Evolutionary conservation across 2,113 vertebrate genomes (phyloP), one percentile per base, ranked within the genome.

Genomic region (Petroica traversi): DNA sequence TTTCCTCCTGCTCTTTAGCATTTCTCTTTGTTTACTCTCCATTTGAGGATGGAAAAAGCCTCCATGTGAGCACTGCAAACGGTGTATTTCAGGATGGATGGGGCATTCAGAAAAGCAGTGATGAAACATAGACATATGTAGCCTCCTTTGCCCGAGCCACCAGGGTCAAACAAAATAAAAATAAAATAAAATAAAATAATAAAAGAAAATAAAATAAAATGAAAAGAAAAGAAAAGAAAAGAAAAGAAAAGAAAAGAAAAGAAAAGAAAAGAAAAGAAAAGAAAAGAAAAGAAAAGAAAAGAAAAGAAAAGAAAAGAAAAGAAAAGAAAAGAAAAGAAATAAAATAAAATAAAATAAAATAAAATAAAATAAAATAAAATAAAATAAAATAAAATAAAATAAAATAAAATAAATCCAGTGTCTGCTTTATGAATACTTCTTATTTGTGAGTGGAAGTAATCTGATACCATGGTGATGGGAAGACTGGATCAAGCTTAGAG

Each of bases 1-100:
- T 52, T 79, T 89, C 75, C 85, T 68, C 91, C 51, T 73, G 88
- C 66, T 83, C 61, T 90, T 79, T 45, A 66, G 58, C 76, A 92
- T 89, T 88, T 84, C 76, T 68, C 88, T 94, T 94, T 95, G 87
- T 92, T 95, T 91, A 92, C 64, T 93, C 71, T 91, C 92, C 72
- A 74, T 96, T 74, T 88, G 76, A 77, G 62, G n/a, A 48, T 4
- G 58, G 34, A 92, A 92, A 88, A 89, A 85, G 29, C 74, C 85
- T 96, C 78, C 59, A 92, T 77, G 55, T 95, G 58, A 93, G 72
- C 80, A 79, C 66, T 76, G 69, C 62, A 92, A 94, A 96, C 64
- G 75, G 79, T 96, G 40, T 57, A 52, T 78, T 90, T 92, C 1
- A 3, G 72, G 69, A 93, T 36, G 46, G 79, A 66, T 51, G 29